Conservation (phyloP, 35 echinoderm and acorn worm genomes). For the Ptychodera flava region DNA sequence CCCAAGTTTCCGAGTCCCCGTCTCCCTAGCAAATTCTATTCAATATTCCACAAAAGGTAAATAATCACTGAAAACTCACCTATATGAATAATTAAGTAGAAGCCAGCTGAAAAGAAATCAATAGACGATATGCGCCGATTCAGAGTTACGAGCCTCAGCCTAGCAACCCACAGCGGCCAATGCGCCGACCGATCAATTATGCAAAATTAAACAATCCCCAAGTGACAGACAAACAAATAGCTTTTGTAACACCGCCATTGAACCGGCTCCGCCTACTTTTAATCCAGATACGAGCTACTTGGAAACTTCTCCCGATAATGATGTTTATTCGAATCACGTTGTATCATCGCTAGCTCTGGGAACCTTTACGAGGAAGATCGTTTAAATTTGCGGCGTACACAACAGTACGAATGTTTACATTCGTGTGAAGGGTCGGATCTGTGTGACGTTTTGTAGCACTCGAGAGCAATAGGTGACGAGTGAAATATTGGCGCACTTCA, state of each 20-base stretch:
- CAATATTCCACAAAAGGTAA: slow-evolving; percentile 1
- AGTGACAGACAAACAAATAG: neutral
- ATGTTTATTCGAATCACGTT: too few relatives aligned
- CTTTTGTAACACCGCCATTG: too few relatives aligned
- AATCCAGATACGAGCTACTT: too few relatives aligned
- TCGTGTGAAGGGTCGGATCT: too few relatives aligned
- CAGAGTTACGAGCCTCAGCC: neutral
- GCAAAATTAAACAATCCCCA: neutral
- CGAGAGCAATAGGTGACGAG: too few relatives aligned
- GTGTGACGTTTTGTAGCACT: too few relatives aligned
- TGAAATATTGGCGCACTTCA: too few relatives aligned
- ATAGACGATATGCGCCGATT: neutral
- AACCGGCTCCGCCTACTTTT: neutral
- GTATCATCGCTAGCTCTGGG: too few relatives aligned
- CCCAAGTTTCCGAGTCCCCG: neutral
- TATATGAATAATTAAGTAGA: neutral
- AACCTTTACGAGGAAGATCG: too few relatives aligned
- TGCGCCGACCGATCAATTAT: neutral
- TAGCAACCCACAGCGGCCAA: neutral
- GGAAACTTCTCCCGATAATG: too few relatives aligned
- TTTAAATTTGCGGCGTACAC: too few relatives aligned
- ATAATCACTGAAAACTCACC: neutral
- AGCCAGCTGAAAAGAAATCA: neutral
- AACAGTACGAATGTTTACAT: too few relatives aligned
- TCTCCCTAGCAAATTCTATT: neutral